phyloP scores from a whole-genome alignment of 64 coral and sea anemone genomes.

The Acropora yongei region DNA sequence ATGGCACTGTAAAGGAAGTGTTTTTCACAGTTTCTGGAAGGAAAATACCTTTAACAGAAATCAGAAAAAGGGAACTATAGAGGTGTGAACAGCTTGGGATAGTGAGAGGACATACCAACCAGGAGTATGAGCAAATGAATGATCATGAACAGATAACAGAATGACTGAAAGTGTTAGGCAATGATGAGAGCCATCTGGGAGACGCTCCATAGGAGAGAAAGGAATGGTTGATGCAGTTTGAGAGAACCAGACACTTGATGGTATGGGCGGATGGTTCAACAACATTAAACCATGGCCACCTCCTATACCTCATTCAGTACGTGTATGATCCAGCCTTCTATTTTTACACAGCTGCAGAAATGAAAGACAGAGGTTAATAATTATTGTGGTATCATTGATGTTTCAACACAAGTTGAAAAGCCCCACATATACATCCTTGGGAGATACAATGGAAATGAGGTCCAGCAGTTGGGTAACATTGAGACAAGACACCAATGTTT shows the following conservation, averaged over 20 bases:
- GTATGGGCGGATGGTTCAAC: slow-evolving; percentile 63
- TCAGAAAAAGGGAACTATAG: slow-evolving; percentile 20
- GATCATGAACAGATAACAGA: slow-evolving; percentile 34
- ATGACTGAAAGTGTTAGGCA: slow-evolving; percentile 10
- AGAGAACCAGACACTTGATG: slow-evolving; percentile 62
- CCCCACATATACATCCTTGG: slow-evolving; percentile 42
- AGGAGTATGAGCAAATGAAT: slow-evolving; percentile 39
- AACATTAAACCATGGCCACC: slow-evolving; percentile 62
- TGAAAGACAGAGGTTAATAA: slow-evolving; percentile 15
- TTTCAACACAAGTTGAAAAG: slow-evolving; percentile 39
- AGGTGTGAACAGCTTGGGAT: slow-evolving; percentile 54
- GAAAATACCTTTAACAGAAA: slow-evolving; percentile 66
- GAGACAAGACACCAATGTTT: slow-evolving; percentile 47
- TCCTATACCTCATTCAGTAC: slow-evolving; percentile 51
- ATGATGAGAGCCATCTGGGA: background rate
- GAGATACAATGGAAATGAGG: slow-evolving; percentile 32
- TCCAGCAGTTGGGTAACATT: slow-evolving; percentile 44
- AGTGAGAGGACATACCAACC: slow-evolving; percentile 58
- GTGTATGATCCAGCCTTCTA: slow-evolving; percentile 63
- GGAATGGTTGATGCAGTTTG: slow-evolving; percentile 20
- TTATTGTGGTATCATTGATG: slow-evolving; percentile 71
- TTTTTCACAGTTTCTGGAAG: slow-evolving; percentile 56
- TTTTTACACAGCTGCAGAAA: slow-evolving; percentile 56
- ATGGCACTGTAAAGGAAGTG: slow-evolving; percentile 42
- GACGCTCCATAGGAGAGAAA: slow-evolving; percentile 1